Conservation (phyloP, 2,113 vertebrate species). For the Ciconia stormi region DNA sequence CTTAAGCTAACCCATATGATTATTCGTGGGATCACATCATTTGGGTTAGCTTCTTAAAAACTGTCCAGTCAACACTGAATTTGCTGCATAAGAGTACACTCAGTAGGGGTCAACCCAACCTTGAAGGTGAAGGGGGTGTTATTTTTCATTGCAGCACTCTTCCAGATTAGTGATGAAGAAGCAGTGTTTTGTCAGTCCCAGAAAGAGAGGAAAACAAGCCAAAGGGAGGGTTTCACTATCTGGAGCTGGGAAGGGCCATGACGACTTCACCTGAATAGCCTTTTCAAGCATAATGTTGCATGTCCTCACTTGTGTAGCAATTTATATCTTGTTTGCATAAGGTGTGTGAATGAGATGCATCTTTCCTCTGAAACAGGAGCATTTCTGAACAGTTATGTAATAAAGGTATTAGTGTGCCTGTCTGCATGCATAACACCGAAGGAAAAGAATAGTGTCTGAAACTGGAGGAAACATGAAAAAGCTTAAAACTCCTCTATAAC, state of each 20-base stretch:
- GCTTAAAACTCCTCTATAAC: not conserved
- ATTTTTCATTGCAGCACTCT: not conserved
- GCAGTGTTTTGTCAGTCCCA: not conserved
- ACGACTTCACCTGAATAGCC: not conserved
- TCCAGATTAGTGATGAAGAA: not conserved
- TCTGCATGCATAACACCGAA: not conserved
- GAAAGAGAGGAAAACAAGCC: not conserved
- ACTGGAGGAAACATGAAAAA: not conserved
- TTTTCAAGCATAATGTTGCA: not conserved
- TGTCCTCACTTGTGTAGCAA: slow-evolving; percentile 35
- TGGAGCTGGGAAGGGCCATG: slow-evolving; percentile 6
- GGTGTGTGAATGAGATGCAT: slow-evolving; percentile 25
- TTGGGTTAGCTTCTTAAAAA: not conserved
- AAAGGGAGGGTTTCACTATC: not conserved
- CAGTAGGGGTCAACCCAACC: not conserved
- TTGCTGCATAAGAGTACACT: not conserved
- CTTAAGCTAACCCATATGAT: not conserved
- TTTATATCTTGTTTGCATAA: slow-evolving; percentile 54
- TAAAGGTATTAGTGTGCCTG: not conserved
- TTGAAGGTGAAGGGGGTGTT: not conserved
- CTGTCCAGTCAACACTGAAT: not conserved
- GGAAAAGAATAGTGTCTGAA: not conserved
- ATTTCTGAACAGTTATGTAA: slow-evolving; percentile 38
- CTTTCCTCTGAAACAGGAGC: slow-evolving; percentile 12
- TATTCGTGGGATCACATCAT: rapidly evolving